phyloP scores from a whole-genome alignment of 2,113 vertebrate genomes.

The Ammodytes marinus region DNA sequence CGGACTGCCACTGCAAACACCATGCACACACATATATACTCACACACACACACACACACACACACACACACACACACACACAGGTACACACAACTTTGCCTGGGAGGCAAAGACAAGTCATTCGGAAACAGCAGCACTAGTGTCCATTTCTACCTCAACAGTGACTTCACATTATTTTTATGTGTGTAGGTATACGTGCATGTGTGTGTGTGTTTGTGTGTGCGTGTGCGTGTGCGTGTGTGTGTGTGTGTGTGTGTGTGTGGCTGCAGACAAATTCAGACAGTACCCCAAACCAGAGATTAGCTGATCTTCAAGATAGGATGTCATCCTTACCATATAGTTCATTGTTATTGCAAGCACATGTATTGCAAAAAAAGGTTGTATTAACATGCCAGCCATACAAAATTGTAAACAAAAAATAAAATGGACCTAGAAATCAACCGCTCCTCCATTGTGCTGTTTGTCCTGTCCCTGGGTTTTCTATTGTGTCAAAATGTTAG shows the following conservation, averaged over 20 bases:
- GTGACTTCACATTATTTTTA: conserved; percentile 18
- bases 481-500: too few species aligned
- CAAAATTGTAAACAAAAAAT: neutral
- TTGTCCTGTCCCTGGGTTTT: neutral
- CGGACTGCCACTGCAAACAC: conserved; percentile 58
- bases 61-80: conserved; percentile 28
- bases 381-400: neutral
- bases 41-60: conserved; percentile 2
- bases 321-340: neutral
- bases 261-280: conserved; percentile 10
- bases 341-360: neutral
- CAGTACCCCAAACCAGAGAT: neutral
- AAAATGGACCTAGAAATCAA: neutral
- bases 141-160: conserved; percentile 14
- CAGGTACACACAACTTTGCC: conserved; percentile 7
- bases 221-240: neutral
- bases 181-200: neutral
- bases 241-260: neutral
- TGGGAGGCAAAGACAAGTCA: conserved; percentile 33
- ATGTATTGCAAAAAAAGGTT: neutral
- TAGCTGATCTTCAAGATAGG: neutral
- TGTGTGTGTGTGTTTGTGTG: neutral
- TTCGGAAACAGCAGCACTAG: conserved; percentile 24
- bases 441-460: neutral
- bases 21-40: conserved; percentile 32